These are phyloP conservation scores for Tauraco erythrolophus DNA, from an alignment of 2,113 vertebrate species.

Conservation along the genomic window DNA sequence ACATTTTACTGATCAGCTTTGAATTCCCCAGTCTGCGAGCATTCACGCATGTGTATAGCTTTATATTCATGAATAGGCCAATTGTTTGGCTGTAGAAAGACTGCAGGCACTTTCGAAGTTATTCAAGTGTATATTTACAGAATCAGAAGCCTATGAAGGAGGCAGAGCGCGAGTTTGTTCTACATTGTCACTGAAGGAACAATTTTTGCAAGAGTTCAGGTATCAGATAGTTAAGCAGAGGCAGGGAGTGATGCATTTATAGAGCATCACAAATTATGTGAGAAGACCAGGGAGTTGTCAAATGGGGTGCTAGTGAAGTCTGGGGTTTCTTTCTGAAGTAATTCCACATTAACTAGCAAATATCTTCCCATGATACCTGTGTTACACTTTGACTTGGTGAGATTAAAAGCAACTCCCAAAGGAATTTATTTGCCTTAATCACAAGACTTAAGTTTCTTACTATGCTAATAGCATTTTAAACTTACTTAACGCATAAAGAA, in stretches of 20 bases:
- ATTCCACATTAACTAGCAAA: not conserved
- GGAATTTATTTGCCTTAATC: not conserved
- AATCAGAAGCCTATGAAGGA: not conserved
- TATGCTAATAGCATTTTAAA: not conserved
- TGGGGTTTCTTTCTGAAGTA: not conserved
- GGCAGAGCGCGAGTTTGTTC: not conserved
- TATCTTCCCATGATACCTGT: not conserved
- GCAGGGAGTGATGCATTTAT: not conserved
- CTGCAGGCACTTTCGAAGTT: rapidly evolving
- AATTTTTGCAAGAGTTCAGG: not conserved
- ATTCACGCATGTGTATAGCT: rapidly evolving
- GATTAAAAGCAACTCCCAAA: not conserved
- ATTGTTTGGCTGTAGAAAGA: not conserved
- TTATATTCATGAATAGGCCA: not conserved
- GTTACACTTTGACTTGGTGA: not conserved
- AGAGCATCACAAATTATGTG: not conserved
- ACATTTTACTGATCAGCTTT: not conserved
- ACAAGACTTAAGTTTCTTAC: not conserved
- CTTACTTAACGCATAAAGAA: not conserved
- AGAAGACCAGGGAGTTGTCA: not conserved
- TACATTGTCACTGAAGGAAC: not conserved
- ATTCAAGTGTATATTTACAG: not conserved
- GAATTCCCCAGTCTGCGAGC: not conserved
- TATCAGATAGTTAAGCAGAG: not conserved
- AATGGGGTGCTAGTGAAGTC: not conserved